Evolutionary conservation across 2,113 vertebrate species (phyloP), one percentile per base, ranked within the genome.

Genomic region (Xenopus laevis): DNA sequence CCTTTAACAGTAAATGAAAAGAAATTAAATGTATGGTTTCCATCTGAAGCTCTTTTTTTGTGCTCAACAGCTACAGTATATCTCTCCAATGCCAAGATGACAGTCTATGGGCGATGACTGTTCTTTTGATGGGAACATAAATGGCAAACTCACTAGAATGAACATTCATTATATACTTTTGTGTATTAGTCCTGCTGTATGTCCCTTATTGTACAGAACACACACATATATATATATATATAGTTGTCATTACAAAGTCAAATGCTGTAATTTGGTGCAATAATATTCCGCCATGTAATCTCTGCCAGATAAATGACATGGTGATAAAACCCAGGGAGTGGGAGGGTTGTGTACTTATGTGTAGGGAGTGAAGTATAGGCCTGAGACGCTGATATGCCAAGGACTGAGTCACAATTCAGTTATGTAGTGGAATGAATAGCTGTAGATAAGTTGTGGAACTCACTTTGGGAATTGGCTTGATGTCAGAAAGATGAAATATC

Each of bases 381-480:
- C 67, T 45, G 4, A 17, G 66, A 74, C 55, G 57, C 30, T 57
- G 21, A 77, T 77, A 46, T 70, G 70, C 69, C 74, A 77, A 53
- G 55, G 46, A 69, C 58, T 53, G 59, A 23, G 10, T 45, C 62
- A 70, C 46, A 63, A 70, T 18, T 27, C 70, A 57, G 64, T 57
- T 59, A 77, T 70, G 46, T 5, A 77, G 62, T 57, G 44, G 58
- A 44, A 68, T 75, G 33, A 59, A 44, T 53, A 75, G 66, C 72
- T 68, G 40, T 17, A 52, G 45, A 60, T 61, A 52, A 76, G 33
- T 53, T 70, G 46, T 69, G 66, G 55, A 17, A n/a, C 74, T 70
- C 67, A 64, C 67, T 52, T 21, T 33, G 74, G 74, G 74, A 77
- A 45, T 57, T 64, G 74, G 47, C 4, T 23, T 8, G 15, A 53